phyloP scores from a whole-genome alignment of 2,113 vertebrate genomes.

The Otis tarda region DNA sequence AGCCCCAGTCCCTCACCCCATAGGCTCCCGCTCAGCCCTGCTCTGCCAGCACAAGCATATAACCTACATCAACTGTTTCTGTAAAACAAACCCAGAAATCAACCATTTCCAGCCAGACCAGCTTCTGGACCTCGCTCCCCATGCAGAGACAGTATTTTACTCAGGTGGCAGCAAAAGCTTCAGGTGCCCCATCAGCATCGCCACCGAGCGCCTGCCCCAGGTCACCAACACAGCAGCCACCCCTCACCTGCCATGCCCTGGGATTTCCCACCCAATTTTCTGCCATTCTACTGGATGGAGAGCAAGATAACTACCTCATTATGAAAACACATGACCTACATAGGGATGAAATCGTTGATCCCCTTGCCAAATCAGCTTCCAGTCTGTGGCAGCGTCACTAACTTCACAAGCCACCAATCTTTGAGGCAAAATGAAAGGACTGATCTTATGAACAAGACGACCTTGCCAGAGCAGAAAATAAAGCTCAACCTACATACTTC shows the following conservation, averaged over 20 bases:
- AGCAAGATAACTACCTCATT: neutral
- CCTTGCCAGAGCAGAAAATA: slow-evolving; percentile 20
- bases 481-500: slow-evolving; percentile 12
- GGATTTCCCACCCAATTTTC: neutral
- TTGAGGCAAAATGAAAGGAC: slow-evolving; percentile 8
- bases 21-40: neutral
- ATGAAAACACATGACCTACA: neutral
- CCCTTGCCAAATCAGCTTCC: neutral
- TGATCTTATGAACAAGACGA: neutral
- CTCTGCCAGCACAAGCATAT: neutral
- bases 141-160: neutral
- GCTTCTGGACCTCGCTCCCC: neutral
- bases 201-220: accelerated
- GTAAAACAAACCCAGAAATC: neutral
- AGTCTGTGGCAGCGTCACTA: neutral
- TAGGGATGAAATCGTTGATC: neutral
- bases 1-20: neutral
- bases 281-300: neutral
- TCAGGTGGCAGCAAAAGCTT: neutral
- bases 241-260: neutral
- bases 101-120: neutral
- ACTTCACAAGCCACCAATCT: neutral
- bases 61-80: neutral
- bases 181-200: neutral
- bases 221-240: neutral